Conservation (phyloP, 2,797 vertebrate genomes). For the Menidia menidia region DNA sequence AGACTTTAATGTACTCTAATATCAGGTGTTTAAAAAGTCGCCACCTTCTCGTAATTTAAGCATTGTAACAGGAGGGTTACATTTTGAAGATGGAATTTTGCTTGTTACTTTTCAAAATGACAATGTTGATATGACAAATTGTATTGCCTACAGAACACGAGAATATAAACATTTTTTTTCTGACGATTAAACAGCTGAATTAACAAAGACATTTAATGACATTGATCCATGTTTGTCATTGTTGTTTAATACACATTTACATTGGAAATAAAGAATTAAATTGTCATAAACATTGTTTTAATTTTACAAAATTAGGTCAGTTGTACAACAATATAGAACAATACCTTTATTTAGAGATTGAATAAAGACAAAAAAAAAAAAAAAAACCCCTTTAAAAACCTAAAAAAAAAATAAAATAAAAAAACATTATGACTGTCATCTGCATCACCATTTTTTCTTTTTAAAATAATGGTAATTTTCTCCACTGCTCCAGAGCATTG, state of each 20-base stretch:
- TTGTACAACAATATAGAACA: too few species aligned
- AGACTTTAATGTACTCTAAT: too few species aligned
- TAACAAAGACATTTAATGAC: background rate
- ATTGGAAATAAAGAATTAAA: too few species aligned
- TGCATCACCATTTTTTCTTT: conserved; percentile 49
- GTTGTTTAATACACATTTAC: background rate
- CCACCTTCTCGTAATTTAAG: too few species aligned
- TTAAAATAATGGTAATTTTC: conserved; percentile 52
- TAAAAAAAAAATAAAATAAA: conserved; percentile 33
- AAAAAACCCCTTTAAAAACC: conserved; percentile 9
- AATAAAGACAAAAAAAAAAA: too few species aligned
- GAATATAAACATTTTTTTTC: background rate
- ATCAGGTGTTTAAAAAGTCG: too few species aligned
- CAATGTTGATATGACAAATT: background rate
- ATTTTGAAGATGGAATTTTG: background rate
- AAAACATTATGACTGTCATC: conserved; percentile 48
- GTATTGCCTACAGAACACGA: background rate
- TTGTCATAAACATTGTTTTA: too few species aligned
- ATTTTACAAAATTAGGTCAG: too few species aligned
- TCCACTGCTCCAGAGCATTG: conserved; percentile 47
- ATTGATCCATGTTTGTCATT: background rate
- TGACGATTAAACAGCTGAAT: background rate
- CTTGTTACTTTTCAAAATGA: background rate
- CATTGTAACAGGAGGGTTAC: background rate
- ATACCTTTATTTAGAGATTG: too few species aligned